phyloP scores from a whole-genome alignment of 2,888 invertebrate species.

The Asteroscopus sphinx region DNA sequence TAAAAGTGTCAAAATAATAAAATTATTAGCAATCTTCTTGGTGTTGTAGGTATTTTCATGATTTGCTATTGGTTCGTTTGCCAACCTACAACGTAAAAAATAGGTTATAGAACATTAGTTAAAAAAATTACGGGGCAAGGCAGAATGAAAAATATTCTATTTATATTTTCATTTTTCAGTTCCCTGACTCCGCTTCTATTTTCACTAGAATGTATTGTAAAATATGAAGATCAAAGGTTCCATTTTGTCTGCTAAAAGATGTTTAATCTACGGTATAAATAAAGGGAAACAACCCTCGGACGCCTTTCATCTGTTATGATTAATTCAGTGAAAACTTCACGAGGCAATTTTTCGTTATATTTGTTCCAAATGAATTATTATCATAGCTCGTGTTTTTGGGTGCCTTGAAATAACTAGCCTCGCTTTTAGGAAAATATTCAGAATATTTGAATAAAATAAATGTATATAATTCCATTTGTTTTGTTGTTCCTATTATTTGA shows the following conservation, averaged over 20 bases:
- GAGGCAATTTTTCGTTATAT: slow-evolving; percentile 1
- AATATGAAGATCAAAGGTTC: slow-evolving; percentile 30
- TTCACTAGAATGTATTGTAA: slow-evolving; percentile 10
- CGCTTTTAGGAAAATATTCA: neutral
- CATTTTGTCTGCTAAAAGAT: slow-evolving; percentile 17
- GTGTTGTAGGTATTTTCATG: too few relatives aligned
- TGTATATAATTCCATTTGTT: slow-evolving; percentile 15
- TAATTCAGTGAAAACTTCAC: slow-evolving; percentile 36
- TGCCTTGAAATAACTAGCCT: slow-evolving; percentile 1
- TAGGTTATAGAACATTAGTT: too few relatives aligned
- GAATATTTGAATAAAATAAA: neutral
- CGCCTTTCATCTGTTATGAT: slow-evolving; percentile 37
- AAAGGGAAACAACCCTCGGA: slow-evolving; percentile 10
- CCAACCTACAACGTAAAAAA: too few relatives aligned
- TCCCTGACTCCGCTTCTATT: neutral
- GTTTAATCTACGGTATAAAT: slow-evolving; percentile 30
- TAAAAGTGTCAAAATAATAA: too few relatives aligned
- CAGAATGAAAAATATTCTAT: neutral
- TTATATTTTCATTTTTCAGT: neutral
- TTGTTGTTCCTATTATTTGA: neutral
- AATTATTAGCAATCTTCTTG: too few relatives aligned
- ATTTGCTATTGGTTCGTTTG: too few relatives aligned
- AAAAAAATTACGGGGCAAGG: too few relatives aligned
- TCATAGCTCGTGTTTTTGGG: neutral
- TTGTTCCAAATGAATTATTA: slow-evolving; percentile 20